Evolutionary conservation across 2,797 vertebrate species (phyloP).

Genomic region (Perodicticus potto): DNA sequence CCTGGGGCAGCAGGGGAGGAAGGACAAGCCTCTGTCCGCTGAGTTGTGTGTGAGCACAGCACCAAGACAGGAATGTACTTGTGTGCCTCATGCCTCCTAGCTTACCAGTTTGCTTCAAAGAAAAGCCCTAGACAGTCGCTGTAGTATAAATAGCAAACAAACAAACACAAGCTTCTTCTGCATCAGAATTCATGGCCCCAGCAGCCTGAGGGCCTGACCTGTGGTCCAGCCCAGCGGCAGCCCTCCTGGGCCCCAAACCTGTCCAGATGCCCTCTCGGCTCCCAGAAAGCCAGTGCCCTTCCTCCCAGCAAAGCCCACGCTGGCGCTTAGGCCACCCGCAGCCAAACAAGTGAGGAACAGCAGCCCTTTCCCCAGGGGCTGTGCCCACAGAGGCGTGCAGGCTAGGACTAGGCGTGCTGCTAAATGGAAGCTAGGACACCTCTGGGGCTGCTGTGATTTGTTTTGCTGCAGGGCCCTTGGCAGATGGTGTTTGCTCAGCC

Average conservation of each 20-base stretch:
- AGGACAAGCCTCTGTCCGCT: not conserved
- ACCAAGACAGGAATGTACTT: slow-evolving; percentile 49
- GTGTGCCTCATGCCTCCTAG: not conserved
- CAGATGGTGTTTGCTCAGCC: slow-evolving; percentile 32
- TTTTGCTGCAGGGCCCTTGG: not conserved
- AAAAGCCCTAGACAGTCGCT: slow-evolving; percentile 67
- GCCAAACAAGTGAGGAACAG: not conserved
- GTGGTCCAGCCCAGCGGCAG: not conserved
- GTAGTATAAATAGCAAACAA: slow-evolving; percentile 57
- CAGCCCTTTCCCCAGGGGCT: not conserved
- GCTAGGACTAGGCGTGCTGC: too few species aligned
- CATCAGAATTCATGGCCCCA: not conserved
- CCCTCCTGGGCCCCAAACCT: accelerated
- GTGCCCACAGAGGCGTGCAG: not conserved
- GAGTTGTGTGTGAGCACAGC: not conserved
- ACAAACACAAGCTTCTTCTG: not conserved
- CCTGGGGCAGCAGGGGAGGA: not conserved
- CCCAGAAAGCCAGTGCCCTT: not conserved
- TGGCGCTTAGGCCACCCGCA: not conserved
- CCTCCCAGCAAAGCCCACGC: not conserved
- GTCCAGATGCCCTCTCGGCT: not conserved
- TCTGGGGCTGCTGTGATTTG: not conserved
- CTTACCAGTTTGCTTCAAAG: slow-evolving; percentile 36
- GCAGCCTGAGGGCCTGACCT: not conserved
- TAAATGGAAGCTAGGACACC: not conserved